Base-by-base conservation (phyloP, 2,888 invertebrate genomes). In the Tenthredo distinguenda region DNA sequence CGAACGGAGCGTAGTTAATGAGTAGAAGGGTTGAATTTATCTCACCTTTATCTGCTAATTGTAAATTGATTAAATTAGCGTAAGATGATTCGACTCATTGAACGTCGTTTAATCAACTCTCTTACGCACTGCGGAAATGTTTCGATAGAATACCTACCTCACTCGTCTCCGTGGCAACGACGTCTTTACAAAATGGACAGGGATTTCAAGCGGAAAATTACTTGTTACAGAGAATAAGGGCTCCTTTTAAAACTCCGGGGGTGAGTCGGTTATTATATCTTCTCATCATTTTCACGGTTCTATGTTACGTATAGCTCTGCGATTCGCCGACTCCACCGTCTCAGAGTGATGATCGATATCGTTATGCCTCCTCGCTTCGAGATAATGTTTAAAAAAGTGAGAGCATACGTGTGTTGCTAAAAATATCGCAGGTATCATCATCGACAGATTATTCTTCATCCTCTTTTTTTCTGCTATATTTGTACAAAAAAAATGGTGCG, bases 211-310 rank as follows among this genome's bases (percentile, higher is more conserved):
- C 34, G 34, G 31, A 34, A 68, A 68, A 68, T 68, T 26, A 68
- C 34, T 68, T 68, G 68, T 68, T 34, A 34, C 31, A 26, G 72
- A 74, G 72, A 74, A 74, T 26, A 31, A 77, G 55, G 26, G 77
- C 77, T 55, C 34, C 34, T 50, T 55, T 18, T 0, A 76, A 76
- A 18, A 47, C 47, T 47, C 47, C 47, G 12, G 0, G 43, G 12
- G 10, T n/a, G 12, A 50, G 1, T 74, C 47, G 71, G 31, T 76
- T 6, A 76, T 47, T 43, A 47, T n/a, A 76, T 76, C 31, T 43
- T 47, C 5, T 47, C 31, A 6, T 34, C 77, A 18, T 55, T 34
- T 31, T 50, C 47, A 50, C 21, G 40, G 1, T 43, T 76, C 0
- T 10, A 50, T 50, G 18, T 50, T 50, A 50, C 50, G 50, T 15